Percentiles rank a stretch among this genome's conserved stretches.
These are phyloP conservation scores for Philotrypesis tridentata DNA, from an alignment of 1,140 invertebrate species.

Conservation along the genomic window DNA sequence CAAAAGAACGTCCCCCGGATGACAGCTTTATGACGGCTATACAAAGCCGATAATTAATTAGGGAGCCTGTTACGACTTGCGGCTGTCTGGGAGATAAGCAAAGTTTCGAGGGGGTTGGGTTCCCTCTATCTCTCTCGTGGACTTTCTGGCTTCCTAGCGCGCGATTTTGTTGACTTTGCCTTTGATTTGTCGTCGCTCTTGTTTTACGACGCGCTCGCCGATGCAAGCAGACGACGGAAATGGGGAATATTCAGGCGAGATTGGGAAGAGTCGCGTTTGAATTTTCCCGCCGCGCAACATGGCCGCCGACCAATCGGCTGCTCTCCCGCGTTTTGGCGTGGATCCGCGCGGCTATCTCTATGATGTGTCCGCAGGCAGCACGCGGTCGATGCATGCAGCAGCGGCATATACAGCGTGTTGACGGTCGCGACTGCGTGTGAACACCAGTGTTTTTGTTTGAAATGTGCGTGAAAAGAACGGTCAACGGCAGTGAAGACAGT, in stretches of 20 bases:
- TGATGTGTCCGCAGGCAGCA: no score
- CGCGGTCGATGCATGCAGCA: no score
- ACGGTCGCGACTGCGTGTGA: no score
- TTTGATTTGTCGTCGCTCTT: no score
- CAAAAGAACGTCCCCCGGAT: conserved; percentile 29
- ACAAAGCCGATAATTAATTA: conserved; percentile 49
- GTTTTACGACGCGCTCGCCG: no score
- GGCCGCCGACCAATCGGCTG: background rate
- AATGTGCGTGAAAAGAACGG: background rate
- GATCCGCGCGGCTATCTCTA: background rate
- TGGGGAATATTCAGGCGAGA: background rate
- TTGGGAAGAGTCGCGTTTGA: background rate
- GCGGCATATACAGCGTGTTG: no score
- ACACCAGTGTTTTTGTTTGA: conserved; percentile 23
- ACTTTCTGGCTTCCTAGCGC: no score
- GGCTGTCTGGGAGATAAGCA: background rate
- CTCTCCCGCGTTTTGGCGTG: conserved; percentile 21
- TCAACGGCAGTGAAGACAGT: background rate
- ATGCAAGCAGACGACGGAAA: background rate
- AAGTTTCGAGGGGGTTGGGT: background rate
- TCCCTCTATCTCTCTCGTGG: no score
- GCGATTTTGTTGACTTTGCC: background rate
- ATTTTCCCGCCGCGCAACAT: conserved; percentile 9
- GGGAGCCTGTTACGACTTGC: background rate
- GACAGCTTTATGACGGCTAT: conserved; percentile 34